Base-by-base conservation (phyloP, 2,797 vertebrate genomes). In the Poeciliopsis gracilis region DNA sequence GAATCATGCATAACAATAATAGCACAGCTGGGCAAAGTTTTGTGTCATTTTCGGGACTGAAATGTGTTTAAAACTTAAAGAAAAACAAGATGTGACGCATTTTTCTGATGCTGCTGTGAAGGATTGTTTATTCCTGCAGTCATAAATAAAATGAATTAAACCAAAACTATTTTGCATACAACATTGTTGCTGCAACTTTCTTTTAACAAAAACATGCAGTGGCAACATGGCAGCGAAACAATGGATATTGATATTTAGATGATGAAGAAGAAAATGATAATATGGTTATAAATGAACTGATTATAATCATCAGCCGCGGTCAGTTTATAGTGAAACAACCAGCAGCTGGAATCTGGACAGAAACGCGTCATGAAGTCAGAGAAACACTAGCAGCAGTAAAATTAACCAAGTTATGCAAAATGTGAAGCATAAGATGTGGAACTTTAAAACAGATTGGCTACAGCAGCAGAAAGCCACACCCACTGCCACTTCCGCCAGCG, bases 81-180 rank as follows among this genome's bases (percentile, higher is more conserved):
- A 6, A 66, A 66, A 10, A 66, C 61, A 20, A 38, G 16, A 20
- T 55, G 53, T 55, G 23, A 55, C 12, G 10, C 53, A 55, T 55
- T 55, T 25, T 25, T 11, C 51, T 53, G 51, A 25, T 23, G 51
- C 23, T 55, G 51, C 8, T 55, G 9, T n/a, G 25, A n/a, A 55
- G 10, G 25, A 57, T 4, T 3, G 10, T n/a, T 55, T 55, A 25
- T 11, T 55, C 53, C 53, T n/a, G 13, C 53, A n/a, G 25, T n/a
- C 53, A 25, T 25, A 11, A 55, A 47, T 23, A 57, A 78, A 72
- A 43, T 61, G 83, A 80, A 80, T 75, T 89, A 76, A 25, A 53
- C 9, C 78, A 81, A 63, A 75, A 41, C 15, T n/a, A n/a, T 74
- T 66, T 63, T 36, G 12, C 53, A 43, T 46, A 46, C 70, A 45